A percentile compares a stretch with the other conserved stretches of the same genome.
Conservation (phyloP, 2,888 invertebrate species). For the Pseudococcus jackbeardsleyi region DNA sequence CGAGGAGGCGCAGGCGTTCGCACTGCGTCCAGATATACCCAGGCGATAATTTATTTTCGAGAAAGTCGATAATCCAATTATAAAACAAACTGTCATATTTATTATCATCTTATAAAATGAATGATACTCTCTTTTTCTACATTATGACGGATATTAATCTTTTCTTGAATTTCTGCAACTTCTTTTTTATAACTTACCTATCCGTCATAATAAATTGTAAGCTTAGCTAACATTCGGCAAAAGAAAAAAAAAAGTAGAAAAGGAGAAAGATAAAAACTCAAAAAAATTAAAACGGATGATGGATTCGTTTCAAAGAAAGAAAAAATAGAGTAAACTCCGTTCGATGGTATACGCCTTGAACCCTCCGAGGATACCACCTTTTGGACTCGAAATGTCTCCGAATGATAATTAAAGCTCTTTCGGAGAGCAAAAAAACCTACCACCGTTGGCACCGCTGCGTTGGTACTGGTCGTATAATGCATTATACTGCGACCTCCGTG, state of each 20-base stretch:
- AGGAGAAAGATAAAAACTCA: constrained; percentile 19
- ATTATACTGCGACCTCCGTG: neutral
- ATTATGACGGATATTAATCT: constrained; percentile 61
- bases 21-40: neutral
- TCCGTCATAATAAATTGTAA: constrained; percentile 58
- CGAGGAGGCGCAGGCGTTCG: neutral
- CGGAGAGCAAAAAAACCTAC: neutral
- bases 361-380: constrained; percentile 4
- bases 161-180: constrained; percentile 42
- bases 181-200: constrained; percentile 54
- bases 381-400: neutral
- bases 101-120: constrained; percentile 59
- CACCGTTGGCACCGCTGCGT: neutral
- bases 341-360: neutral
- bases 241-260: constrained; percentile 8
- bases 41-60: constrained; percentile 51
- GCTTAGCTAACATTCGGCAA: constrained; percentile 22
- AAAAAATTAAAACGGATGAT: constrained; percentile 55
- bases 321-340: neutral
- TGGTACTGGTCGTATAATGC: neutral
- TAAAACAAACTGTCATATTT: constrained; percentile 59
- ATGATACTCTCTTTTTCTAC: constrained; percentile 54
- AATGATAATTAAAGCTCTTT: constrained; percentile 35
- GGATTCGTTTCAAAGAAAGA: constrained; percentile 20
- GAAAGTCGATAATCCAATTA: constrained; percentile 61